Evolutionary conservation across 2,888 invertebrate species (phyloP), one percentile per base, ranked within the genome.

Genomic region (Philereme vetulata): DNA sequence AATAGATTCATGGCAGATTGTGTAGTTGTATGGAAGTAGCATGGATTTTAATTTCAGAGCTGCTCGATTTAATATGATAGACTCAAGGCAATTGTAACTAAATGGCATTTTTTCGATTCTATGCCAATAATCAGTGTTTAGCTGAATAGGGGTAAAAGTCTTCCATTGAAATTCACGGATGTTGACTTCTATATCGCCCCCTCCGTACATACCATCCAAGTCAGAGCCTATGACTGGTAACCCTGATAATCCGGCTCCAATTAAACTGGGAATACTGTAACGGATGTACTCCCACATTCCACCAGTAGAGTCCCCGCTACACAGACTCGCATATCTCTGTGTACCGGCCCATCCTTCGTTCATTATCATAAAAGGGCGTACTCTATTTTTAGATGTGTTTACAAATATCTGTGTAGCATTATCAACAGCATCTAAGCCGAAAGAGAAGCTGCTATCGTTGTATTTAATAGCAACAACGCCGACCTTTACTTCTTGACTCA

Each of bases 101-200:
- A 91, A 92, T 8, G 91, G 91, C 5, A 85, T 86, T 77, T 92
- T 92, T 21, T 76, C 83, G 5, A 74, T 78, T 21, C 68, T 70
- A 3, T 90, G 91, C 91, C 91, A 92, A 8, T 91, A 91, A 60
- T 92, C 91, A 91, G 91, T 92, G 58, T 90, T 91, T 44, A 92
- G 68, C 66, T 92, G 91, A 40, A 92, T 67, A 4, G 91, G 90
- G 34, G 91, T 91, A 66, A 92, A 92, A 1, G 90, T 62, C 65
- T 92, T 92, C 91, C 91, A 92, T 72, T 92, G 91, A 66, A 80
- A 92, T 71, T 92, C 91, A 53, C 91, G 78, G 52, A 90, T 70
- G 62, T 90, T 88, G 0, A 92, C 78, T 62, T 84, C 75, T 72
- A 74, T 83, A 4, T 74, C 68, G 38, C 77, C 80, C 1, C 91